Conservation (phyloP, 2,113 vertebrate species). For the Casuarius casuarius region DNA sequence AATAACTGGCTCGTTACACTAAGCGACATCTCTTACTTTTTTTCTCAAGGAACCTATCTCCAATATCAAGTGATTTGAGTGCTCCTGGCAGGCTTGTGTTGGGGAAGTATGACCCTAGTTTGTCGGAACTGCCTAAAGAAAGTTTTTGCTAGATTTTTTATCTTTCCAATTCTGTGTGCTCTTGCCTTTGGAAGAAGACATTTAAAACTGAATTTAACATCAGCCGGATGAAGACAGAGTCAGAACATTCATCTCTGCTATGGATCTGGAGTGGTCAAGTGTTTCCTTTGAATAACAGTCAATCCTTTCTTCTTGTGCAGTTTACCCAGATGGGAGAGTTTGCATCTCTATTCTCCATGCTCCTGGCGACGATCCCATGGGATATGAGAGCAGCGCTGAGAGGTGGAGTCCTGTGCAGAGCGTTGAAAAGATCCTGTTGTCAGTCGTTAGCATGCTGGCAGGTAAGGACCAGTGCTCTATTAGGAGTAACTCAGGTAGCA, state of each 20-base stretch:
- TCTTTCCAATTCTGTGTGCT: neutral
- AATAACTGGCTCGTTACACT: neutral
- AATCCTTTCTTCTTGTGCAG: constrained; percentile 65
- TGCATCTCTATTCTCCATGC: constrained; percentile 98
- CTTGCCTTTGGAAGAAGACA: neutral
- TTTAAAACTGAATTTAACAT: neutral
- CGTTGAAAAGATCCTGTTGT: constrained; percentile 96
- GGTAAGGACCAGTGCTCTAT: constrained; percentile 72
- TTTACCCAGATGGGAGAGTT: constrained; percentile 95
- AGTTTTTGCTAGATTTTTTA: neutral
- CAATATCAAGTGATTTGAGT: neutral
- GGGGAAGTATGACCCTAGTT: neutral
- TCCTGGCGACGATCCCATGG: constrained; percentile 97
- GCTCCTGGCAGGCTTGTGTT: neutral
- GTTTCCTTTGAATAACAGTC: neutral
- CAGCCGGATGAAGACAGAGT: neutral
- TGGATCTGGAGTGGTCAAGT: neutral
- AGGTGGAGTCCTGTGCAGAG: constrained; percentile 97
- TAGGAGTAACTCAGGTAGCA: neutral
- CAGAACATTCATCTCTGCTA: neutral
- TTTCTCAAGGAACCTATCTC: neutral
- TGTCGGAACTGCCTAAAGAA: neutral
- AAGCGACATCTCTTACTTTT: neutral
- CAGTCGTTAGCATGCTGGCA: constrained; percentile 97
- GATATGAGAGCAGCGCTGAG: constrained; percentile 97